Evolutionary conservation across 2,113 vertebrate species (phyloP), one percentile per base, ranked within the genome.

Genomic region (Quiscalus mexicanus): DNA sequence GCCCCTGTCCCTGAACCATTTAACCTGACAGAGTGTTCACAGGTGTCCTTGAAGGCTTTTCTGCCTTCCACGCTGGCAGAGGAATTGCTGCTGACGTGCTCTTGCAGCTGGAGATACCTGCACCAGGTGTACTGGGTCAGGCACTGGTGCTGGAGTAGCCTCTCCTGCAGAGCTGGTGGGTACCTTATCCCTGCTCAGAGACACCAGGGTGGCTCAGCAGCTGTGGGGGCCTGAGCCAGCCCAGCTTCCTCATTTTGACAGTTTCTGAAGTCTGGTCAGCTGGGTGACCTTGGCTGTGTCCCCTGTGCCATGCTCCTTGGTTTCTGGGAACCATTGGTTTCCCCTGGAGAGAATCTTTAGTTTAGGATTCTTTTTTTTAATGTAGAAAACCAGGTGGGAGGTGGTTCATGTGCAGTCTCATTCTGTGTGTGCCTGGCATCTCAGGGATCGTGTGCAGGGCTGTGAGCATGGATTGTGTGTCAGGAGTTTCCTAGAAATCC

Each of bases 401-500:
- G 5, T 15, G 3, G 1, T 83, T 88, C 55, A 19, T 59, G 30
- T 93, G 62, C 71, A 0, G 0, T 76, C 16, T 53, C 30, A 8
- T 28, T 67, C 39, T 12, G 1, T 31, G 4, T 63, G 47, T 84
- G 45, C 45, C 74, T 65, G 84, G 41, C 1, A 0, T 71, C 27
- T 47, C 4, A 0, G 79, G 50, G 22, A 60, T 68, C 1, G 0
- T 33, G 59, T 31, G 62, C 2, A 0, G 30, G 56, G 22, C 49
- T 41, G 20, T 63, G 35, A 87, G 55, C 1, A 0, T 52, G 50
- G 89, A 71, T 91, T 21, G 0, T 37, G 35, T 90, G 55, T 74
- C 87, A 45, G 11, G 75, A 86, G 69, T 82, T 96, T 89, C 93
- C 75, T 93, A 94, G 92, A 95, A 91, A 82, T 82, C 44, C 37